Percentiles rank a stretch among this genome's conserved stretches.
phyloP scores from a whole-genome alignment of 1,140 invertebrate species.

The Dermatophagoides farinae region DNA sequence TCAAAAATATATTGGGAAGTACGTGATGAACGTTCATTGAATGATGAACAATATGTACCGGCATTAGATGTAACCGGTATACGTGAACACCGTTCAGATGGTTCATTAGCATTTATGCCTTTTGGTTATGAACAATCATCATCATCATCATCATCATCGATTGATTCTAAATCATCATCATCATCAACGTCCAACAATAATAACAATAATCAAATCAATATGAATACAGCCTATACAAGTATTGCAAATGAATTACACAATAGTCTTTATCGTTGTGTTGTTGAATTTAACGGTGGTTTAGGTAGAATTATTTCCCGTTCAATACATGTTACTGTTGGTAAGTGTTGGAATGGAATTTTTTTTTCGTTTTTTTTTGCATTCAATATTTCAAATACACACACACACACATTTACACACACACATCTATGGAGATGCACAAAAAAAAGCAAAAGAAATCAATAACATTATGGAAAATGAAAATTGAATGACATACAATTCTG shows the following conservation, averaged over 20 bases:
- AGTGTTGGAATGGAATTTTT: not conserved
- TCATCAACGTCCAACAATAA: too few species aligned
- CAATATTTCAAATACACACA: too few species aligned
- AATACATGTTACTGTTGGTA: conserved; percentile 4
- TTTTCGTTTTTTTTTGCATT: too few species aligned
- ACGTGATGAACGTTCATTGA: not conserved
- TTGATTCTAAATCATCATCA: too few species aligned
- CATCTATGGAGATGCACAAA: too few species aligned
- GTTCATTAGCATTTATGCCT: not conserved
- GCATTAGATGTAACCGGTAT: not conserved
- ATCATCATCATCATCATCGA: not conserved
- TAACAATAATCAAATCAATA: too few species aligned
- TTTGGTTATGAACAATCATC: not conserved
- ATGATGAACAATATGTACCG: not conserved
- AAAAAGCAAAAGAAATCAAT: too few species aligned
- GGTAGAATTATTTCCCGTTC: not conserved
- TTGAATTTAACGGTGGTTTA: not conserved
- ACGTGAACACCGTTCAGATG: not conserved
- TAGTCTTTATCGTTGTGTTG: conserved; percentile 2
- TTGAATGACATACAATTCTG: too few species aligned
- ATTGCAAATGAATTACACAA: not conserved
- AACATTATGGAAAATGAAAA: too few species aligned
- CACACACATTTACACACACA: too few species aligned
- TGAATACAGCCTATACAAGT: too few species aligned
- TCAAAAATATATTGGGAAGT: conserved; percentile 1